Evolutionary conservation across 2,888 invertebrate genomes (phyloP), one percentile per base, ranked within the genome.

Genomic region (Oscheius sp.): DNA sequence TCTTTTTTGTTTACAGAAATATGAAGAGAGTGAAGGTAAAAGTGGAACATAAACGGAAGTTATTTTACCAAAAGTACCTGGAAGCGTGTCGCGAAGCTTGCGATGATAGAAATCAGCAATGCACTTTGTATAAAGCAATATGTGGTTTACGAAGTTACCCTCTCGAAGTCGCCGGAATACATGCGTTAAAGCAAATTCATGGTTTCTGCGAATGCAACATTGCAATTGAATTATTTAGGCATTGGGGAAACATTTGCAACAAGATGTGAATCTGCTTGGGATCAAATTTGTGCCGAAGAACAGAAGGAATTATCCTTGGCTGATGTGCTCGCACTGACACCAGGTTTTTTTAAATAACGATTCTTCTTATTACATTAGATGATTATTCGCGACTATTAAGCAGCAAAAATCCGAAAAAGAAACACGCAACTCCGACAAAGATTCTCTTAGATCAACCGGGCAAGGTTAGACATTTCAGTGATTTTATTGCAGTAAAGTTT

Each of bases 211-310:
- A 21, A 23, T 55, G n/a, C n/a, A 35, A 2, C 25, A 1, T 66
- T 52, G 3, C 1, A 2, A 16, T 16, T 7, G 61, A 23, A 18
- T 43, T 63, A 12, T 59, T 46, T 52, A 86, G 87, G 86, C 35
- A 81, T 87, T 49, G 87, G 87, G 5, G 86, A 86, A 25, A 76
- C 79, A 46, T 83, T 87, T 64, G 86, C 87, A 1, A 72, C 81
- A 25, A 80, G 85, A 29, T 73, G 85, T 29, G 83, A 82, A 46
- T 74, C 81, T 13, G 80, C 85, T n/a, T 84, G 85, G 85, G 75
- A 82, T 12, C 41, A 52, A 0, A 74, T 75, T 7, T 73, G 74
- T 45, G 18, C 41, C 3, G 73, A 76, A 16, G 55, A 69, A 18
- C 46, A 59, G 0, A 55, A 13, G 0, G 55, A 71, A 35, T 27